These are phyloP conservation scores for Drosophila barbarae DNA, from an alignment of 2,888 invertebrate genomes.

Conservation along the genomic window DNA sequence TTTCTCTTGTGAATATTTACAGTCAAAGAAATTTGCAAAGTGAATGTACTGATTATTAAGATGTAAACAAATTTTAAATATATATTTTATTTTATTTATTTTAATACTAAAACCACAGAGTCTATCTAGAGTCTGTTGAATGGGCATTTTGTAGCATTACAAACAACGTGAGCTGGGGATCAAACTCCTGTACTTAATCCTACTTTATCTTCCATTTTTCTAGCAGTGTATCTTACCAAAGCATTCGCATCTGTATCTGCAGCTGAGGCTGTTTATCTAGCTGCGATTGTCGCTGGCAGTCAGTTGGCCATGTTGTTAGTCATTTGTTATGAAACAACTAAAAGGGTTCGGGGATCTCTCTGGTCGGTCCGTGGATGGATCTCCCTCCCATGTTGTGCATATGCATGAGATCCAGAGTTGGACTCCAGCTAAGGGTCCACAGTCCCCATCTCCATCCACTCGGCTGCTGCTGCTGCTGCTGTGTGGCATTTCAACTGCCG, in stretches of 20 bases:
- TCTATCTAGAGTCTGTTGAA: not conserved
- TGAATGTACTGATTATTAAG: not conserved
- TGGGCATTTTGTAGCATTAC: not conserved
- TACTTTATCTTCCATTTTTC: not conserved
- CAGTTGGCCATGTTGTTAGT: constrained; percentile 65
- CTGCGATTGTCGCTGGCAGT: constrained; percentile 59
- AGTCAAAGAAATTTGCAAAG: not conserved
- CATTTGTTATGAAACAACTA: constrained; percentile 70
- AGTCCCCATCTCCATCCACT: not conserved
- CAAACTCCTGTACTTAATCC: not conserved
- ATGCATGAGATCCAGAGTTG: constrained; percentile 57
- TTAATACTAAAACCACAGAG: rapidly evolving
- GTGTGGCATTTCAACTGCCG: constrained; percentile 67
- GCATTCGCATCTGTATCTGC: constrained; percentile 36
- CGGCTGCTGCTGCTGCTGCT: constrained; percentile 42
- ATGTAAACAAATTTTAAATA: not conserved
- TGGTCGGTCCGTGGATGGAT: constrained; percentile 18
- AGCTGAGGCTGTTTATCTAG: constrained; percentile 60
- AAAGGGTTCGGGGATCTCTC: constrained; percentile 50
- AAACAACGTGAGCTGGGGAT: not conserved
- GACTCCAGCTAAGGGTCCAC: not conserved
- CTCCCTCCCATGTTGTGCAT: constrained; percentile 54
- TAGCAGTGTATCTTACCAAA: not conserved
- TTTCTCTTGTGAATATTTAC: constrained; percentile 19
- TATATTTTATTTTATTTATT: not conserved